Percentiles rank a stretch among this genome's conserved stretches.
Conservation (phyloP, 2,113 vertebrate genomes). For the Rhombomys opimus region DNA sequence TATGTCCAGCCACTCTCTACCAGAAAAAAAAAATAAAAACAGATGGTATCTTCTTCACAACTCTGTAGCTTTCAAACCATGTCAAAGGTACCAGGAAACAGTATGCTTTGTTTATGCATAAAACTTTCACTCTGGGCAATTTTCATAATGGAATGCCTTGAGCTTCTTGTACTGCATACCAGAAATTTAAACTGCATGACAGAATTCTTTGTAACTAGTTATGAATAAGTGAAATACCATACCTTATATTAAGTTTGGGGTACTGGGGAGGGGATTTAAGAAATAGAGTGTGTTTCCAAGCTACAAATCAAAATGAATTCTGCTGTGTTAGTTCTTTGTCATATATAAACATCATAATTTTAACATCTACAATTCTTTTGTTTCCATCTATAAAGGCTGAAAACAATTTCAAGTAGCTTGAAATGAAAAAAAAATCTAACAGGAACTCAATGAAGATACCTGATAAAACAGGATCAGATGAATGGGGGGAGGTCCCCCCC, state of each 20-base stretch:
- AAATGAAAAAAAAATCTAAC: neutral
- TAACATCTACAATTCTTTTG: neutral
- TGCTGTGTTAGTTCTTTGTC: neutral
- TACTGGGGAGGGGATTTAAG: neutral
- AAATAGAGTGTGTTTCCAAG: neutral
- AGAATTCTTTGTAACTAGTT: neutral
- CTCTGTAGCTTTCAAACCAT: neutral
- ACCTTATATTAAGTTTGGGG: neutral
- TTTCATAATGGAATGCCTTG: slow-evolving; percentile 23
- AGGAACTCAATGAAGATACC: too few relatives aligned
- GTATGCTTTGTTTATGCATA: neutral
- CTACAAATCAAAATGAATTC: neutral
- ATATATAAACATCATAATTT: neutral
- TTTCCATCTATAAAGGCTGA: neutral
- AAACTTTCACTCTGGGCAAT: neutral
- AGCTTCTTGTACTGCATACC: neutral
- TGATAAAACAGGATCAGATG: too few relatives aligned
- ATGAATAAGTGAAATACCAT: neutral
- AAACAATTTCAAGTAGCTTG: neutral
- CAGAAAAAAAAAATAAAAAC: slow-evolving; percentile 11
- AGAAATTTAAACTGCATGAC: neutral
- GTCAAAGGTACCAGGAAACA: slow-evolving; percentile 1
- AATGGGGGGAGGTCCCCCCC: too few relatives aligned
- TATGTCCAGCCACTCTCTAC: neutral
- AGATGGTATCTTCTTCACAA: slow-evolving; percentile 16